phyloP scores from a whole-genome alignment of 2,888 invertebrate species.

The Hymenopus coronatus region DNA sequence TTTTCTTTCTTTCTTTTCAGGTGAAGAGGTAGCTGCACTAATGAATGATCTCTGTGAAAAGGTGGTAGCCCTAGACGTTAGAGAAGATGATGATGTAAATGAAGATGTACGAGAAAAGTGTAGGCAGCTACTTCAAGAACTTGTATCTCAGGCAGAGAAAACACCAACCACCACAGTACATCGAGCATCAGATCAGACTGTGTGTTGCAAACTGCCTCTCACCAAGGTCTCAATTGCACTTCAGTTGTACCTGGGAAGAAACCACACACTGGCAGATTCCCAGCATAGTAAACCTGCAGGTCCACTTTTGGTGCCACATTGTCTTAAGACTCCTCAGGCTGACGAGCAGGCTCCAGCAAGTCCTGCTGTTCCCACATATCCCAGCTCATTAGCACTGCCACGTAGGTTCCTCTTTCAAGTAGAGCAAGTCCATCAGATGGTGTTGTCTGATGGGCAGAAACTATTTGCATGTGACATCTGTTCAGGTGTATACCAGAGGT shows the following conservation, averaged over 20 bases:
- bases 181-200: not conserved
- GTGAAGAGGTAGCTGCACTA: not conserved
- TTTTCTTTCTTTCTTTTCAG: not conserved
- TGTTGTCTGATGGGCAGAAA: slow-evolving; percentile 37
- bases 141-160: not conserved
- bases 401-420: slow-evolving; percentile 37
- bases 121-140: not conserved
- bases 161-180: not conserved
- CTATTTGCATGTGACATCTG: slow-evolving; percentile 50
- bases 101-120: not conserved
- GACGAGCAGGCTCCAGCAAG: not conserved
- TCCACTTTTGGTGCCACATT: not conserved
- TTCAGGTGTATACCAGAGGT: slow-evolving; percentile 47
- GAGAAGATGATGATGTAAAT: not conserved
- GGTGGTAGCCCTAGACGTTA: not conserved
- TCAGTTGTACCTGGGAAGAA: not conserved
- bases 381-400: not conserved
- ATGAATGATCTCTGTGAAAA: not conserved
- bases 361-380: not conserved
- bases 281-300: not conserved
- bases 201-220: not conserved
- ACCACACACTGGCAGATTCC: not conserved
- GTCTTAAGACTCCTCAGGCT: not conserved
- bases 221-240: slow-evolving; percentile 4
- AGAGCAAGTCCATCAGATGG: slow-evolving; percentile 33